Conservation (phyloP, 2,888 invertebrate genomes). For the Neelides folsomi region DNA sequence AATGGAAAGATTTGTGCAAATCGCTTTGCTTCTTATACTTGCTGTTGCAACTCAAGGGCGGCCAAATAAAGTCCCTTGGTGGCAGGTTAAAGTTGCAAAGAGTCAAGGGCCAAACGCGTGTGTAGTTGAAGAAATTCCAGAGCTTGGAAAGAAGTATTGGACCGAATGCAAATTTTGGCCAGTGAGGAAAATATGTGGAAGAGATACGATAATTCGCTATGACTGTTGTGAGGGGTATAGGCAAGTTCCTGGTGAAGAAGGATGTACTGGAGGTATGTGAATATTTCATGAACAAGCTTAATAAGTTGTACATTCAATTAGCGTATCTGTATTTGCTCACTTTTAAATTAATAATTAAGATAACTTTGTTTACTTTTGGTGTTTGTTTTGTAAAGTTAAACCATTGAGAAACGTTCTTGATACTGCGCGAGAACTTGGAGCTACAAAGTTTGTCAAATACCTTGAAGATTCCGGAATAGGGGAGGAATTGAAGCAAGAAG, state of each 20-base stretch:
- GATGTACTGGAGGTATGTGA: slow-evolving; percentile 41
- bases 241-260: slow-evolving; percentile 38
- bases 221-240: slow-evolving; percentile 44
- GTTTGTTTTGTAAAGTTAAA: slow-evolving; percentile 36
- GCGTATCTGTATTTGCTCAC: not conserved
- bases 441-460: slow-evolving; percentile 39
- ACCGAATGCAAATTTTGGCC: slow-evolving; percentile 40
- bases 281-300: not conserved
- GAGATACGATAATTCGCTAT: slow-evolving; percentile 39
- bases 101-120: slow-evolving; percentile 40
- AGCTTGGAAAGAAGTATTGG: slow-evolving; percentile 37
- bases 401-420: slow-evolving; percentile 40
- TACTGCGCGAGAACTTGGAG: slow-evolving; percentile 40
- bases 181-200: slow-evolving; percentile 38
- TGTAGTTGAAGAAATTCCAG: slow-evolving; percentile 39
- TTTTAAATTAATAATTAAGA: not conserved
- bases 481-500: slow-evolving; percentile 35
- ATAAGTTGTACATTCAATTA: not conserved
- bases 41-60: too few species aligned
- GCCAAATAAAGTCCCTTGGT: slow-evolving; percentile 36
- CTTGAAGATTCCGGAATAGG: slow-evolving; percentile 39
- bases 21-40: too few species aligned
- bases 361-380: not conserved
- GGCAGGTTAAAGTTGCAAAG: slow-evolving; percentile 38
- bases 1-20: too few species aligned